phyloP scores from a whole-genome alignment of 2,888 invertebrate genomes.

The Agrypnus murinus region DNA sequence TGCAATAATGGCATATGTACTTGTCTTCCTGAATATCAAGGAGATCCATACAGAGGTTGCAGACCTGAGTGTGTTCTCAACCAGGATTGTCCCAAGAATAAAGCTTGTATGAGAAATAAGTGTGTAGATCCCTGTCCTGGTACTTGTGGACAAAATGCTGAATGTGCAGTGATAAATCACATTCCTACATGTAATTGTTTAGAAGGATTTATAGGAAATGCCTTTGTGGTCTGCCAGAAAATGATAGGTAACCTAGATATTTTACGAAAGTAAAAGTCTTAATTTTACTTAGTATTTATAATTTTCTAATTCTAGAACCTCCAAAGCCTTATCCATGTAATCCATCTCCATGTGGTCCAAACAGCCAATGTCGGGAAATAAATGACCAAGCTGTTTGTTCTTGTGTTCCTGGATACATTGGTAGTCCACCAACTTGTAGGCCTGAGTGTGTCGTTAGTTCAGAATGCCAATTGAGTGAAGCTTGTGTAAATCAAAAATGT shows the following conservation, averaged over 20 bases:
- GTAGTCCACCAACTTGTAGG: constrained; percentile 85
- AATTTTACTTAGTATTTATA: not conserved
- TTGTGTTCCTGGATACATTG: constrained; percentile 81
- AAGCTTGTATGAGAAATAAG: constrained; percentile 84
- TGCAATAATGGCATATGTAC: constrained; percentile 84
- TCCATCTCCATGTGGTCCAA: constrained; percentile 84
- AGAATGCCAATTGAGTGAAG: constrained; percentile 83
- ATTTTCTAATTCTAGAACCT: constrained; percentile 72
- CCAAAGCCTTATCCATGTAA: constrained; percentile 76
- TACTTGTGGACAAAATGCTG: constrained; percentile 83
- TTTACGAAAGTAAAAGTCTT: not conserved
- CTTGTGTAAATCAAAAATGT: constrained; percentile 88
- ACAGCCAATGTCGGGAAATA: constrained; percentile 83
- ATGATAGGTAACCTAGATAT: constrained; percentile 62
- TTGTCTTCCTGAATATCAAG: constrained; percentile 85
- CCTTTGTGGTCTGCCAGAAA: constrained; percentile 74
- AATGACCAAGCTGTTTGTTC: constrained; percentile 85
- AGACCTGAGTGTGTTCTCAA: constrained; percentile 88
- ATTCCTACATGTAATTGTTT: constrained; percentile 81
- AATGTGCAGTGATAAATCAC: constrained; percentile 83
- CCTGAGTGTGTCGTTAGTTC: constrained; percentile 86
- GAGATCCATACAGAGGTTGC: constrained; percentile 88
- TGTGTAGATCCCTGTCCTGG: constrained; percentile 87
- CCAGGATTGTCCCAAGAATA: constrained; percentile 83
- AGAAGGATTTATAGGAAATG: constrained; percentile 83